Percentiles rank a stretch among this genome's conserved stretches.
phyloP scores from a whole-genome alignment of 2,797 vertebrate genomes.

The Geotrypetes seraphini region DNA sequence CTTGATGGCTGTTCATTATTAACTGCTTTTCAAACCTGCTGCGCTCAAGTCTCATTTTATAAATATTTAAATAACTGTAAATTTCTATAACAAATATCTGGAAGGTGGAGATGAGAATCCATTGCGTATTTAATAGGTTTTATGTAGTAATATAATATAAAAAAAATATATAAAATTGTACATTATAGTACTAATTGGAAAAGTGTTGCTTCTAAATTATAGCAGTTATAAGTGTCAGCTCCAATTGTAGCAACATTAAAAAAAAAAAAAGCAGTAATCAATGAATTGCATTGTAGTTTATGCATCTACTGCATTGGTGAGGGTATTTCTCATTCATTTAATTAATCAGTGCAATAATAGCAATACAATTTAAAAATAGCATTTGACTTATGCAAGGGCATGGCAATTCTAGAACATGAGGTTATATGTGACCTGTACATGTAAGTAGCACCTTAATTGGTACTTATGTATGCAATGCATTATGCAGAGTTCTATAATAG shows the following conservation, averaged over 20 bases:
- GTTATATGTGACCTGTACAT: no score
- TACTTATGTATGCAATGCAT: no score
- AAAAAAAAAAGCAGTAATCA: conserved; percentile 27
- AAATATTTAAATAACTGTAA: conserved; percentile 65
- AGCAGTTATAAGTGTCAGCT: conserved; percentile 17
- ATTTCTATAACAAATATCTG: conserved; percentile 53
- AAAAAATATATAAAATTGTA: conserved; percentile 26
- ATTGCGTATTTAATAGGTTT: conserved; percentile 31
- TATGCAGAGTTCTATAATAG: no score
- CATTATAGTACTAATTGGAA: conserved; percentile 34
- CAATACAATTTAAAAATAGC: conserved; percentile 2
- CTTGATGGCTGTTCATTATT: conserved; percentile 61
- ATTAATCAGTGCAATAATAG: conserved; percentile 23
- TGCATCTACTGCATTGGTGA: conserved; percentile 18
- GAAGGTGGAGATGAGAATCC: conserved; percentile 24
- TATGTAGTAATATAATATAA: conserved; percentile 22
- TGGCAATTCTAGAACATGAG: no score
- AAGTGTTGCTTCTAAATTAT: conserved; percentile 30
- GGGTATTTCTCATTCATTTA: conserved; percentile 20
- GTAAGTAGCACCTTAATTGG: no score
- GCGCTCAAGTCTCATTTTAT: conserved; percentile 51
- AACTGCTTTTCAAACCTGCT: conserved; percentile 56
- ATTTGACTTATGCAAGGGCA: conserved; percentile 3
- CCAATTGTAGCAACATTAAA: conserved; percentile 30
- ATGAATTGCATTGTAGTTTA: conserved; percentile 27